Percentiles rank a stretch among this genome's conserved stretches.
phyloP scores from a whole-genome alignment of 2,113 vertebrate species.

The Actinemys pallida region DNA sequence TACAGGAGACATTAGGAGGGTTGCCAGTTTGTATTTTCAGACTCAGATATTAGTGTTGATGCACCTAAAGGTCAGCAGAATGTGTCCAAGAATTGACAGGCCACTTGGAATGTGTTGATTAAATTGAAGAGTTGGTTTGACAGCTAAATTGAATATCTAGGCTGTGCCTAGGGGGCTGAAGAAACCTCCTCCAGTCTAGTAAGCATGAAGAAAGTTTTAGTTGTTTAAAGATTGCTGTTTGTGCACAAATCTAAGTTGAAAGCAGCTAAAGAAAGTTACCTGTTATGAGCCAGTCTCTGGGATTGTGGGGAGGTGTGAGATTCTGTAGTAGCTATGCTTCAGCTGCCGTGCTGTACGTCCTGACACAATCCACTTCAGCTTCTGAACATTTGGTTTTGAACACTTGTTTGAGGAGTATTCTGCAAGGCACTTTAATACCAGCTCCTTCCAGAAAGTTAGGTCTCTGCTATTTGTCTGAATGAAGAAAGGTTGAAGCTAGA shows the following conservation, averaged over 20 bases:
- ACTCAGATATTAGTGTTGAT: background rate
- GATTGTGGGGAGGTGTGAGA: conserved; percentile 95
- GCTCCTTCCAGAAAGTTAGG: conserved; percentile 88
- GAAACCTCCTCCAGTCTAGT: background rate
- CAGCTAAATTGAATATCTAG: background rate
- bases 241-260: background rate
- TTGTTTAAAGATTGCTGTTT: background rate
- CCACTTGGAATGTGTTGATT: background rate
- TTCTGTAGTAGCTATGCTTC: conserved; percentile 95
- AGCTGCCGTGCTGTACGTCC: conserved; percentile 92
- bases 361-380: conserved; percentile 96
- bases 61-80: background rate
- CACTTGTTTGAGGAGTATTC: conserved; percentile 93
- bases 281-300: conserved; percentile 87
- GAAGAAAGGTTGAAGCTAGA: background rate
- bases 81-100: background rate
- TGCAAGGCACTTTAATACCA: conserved; percentile 91
- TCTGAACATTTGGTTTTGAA: conserved; percentile 90
- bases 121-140: background rate
- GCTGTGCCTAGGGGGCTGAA: background rate
- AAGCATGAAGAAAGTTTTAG: background rate
- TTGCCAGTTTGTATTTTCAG: background rate
- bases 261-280: conserved; percentile 33
- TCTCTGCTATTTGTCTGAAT: conserved; percentile 88
- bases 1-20: background rate